Base-by-base conservation (phyloP, 2,797 vertebrate genomes). In the Lepus townsendii region DNA sequence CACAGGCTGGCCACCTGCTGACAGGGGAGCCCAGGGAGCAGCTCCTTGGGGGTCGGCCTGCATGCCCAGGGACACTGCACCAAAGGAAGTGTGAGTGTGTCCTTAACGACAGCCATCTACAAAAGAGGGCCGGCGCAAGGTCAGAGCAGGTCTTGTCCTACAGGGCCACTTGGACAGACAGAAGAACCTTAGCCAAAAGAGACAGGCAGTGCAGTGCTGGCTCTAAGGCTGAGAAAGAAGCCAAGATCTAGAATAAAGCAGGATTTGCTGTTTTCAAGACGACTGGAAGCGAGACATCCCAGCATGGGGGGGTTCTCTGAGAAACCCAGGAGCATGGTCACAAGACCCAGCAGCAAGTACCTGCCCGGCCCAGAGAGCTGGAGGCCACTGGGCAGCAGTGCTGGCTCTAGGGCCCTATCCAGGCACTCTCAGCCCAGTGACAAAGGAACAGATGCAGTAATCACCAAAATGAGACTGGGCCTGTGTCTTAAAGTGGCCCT, bases 401-500 rank as follows among this genome's bases (percentile, higher is more conserved):
- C 76, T 62, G 27, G 50, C 52, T 50, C 20, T 4, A 4, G 38
- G 66, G 73, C 13, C 38, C 5, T n/a, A 57, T 86, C 54, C 66
- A 68, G 72, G n/a, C 83, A 80, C 38, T 80, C 82, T 8, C 68
- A 78, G 68, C 10, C 62, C 73, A 32, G 73, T 69, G 72, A 76
- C 78, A 88, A 94, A 96, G 65, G 62, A 47, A 24, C 16, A 7
- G 47, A 88, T 4, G 7, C 24, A 57, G 14, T 65, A 60, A 54
- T 7, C 30, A 52, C 38, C 60, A 30, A 79, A 38, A 0, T 57
- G 72, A 88, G 54, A 63, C 27, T 20, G 84, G 13, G 27, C 32
- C 62, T 95, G 80, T 60, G 63, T 91, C 69, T 88, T 87, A 88
- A 90, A 91, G 80, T 84, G 91, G 80, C 79, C 17, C 47, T 27